phyloP scores from a whole-genome alignment of 2,888 invertebrate genomes.

The Tenodera sinensis region DNA sequence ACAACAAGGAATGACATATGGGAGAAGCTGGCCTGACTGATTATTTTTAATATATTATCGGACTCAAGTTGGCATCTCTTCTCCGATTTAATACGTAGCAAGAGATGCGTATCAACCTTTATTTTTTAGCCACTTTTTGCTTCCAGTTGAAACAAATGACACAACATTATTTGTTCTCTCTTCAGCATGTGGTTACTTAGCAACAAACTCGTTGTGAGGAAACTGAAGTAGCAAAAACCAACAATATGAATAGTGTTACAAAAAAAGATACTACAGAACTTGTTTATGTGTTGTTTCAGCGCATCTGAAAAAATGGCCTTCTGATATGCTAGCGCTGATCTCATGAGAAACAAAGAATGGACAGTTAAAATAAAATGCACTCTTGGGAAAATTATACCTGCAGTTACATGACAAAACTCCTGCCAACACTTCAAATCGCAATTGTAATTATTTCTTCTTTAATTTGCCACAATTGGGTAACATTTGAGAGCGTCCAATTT shows the following conservation, averaged over 20 bases:
- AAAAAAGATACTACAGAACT: neutral
- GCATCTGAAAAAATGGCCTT: too few species aligned
- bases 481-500: too few species aligned
- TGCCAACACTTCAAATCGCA: too few species aligned
- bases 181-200: neutral
- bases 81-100: neutral
- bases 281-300: too few species aligned
- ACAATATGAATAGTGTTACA: neutral
- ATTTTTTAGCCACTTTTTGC: neutral
- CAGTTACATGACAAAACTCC: too few species aligned
- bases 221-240: neutral
- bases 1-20: constrained; percentile 9
- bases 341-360: too few species aligned
- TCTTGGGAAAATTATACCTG: too few species aligned
- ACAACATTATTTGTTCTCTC: neutral
- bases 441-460: too few species aligned
- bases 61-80: neutral
- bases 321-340: too few species aligned
- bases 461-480: too few species aligned
- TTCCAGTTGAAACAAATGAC: constrained; percentile 9
- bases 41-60: constrained; percentile 10
- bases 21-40: constrained; percentile 3
- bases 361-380: too few species aligned
- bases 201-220: neutral
- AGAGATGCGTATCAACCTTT: constrained; percentile 5